A percentile compares a stretch with the other conserved stretches of the same genome.
Conservation (phyloP, 2,113 vertebrate species). For the Lycaon pictus region DNA sequence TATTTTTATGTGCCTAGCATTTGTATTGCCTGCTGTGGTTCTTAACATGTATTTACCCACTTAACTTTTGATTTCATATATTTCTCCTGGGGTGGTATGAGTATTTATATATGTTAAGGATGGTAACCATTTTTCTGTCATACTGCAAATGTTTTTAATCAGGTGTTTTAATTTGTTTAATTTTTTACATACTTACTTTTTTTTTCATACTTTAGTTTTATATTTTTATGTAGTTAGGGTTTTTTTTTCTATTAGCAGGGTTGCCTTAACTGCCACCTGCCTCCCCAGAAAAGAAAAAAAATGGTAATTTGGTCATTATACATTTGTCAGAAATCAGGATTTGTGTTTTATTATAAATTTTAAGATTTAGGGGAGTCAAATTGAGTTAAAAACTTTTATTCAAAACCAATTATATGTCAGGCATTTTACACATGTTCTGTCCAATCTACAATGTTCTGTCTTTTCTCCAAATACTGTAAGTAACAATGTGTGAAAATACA, state of each 20-base stretch:
- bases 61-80: background rate
- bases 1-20: background rate
- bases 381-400: slow-evolving; percentile 47
- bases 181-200: slow-evolving; percentile 15
- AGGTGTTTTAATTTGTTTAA: slow-evolving; percentile 42
- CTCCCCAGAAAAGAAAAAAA: background rate
- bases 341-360: slow-evolving; percentile 46
- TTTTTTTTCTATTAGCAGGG: background rate
- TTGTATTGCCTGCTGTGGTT: background rate
- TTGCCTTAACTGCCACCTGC: background rate
- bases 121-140: slow-evolving; percentile 33
- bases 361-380: slow-evolving; percentile 18
- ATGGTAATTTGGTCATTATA: background rate
- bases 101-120: background rate
- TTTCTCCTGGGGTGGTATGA: background rate
- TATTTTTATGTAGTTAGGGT: background rate
- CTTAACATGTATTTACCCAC: background rate
- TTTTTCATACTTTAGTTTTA: background rate
- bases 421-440: background rate
- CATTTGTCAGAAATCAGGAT: background rate
- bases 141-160: background rate
- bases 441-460: background rate
- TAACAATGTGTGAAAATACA: slow-evolving; percentile 14
- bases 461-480: slow-evolving; percentile 7
- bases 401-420: background rate